phyloP scores from a whole-genome alignment of 2,888 invertebrate genomes.

The Lissocephala sabroskyi region DNA sequence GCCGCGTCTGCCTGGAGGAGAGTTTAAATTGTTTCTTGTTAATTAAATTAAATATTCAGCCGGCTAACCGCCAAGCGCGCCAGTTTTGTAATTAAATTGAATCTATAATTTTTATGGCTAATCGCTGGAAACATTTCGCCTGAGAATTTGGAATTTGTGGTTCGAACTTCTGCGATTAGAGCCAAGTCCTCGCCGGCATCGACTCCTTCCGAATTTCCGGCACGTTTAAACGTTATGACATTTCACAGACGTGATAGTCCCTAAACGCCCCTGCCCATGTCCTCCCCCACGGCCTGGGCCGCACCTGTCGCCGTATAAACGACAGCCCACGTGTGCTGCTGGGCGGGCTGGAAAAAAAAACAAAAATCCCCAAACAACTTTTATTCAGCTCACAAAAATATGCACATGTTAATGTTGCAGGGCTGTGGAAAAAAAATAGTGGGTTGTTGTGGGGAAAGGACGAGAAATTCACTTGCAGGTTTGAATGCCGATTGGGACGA shows the following conservation, averaged over 20 bases:
- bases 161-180: slow-evolving; percentile 19
- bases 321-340: slow-evolving; percentile 21
- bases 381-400: slow-evolving; percentile 24
- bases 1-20: slow-evolving; percentile 2
- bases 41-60: slow-evolving; percentile 71
- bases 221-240: slow-evolving; percentile 69
- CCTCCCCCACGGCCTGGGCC: slow-evolving; percentile 41
- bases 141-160: slow-evolving; percentile 53
- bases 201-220: slow-evolving; percentile 52
- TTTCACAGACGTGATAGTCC: slow-evolving; percentile 59
- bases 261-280: slow-evolving; percentile 26
- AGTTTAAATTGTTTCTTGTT: slow-evolving; percentile 66
- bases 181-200: no score
- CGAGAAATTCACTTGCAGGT: slow-evolving; percentile 64
- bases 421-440: slow-evolving; percentile 8
- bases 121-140: slow-evolving; percentile 40
- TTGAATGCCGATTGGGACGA: slow-evolving; percentile 61
- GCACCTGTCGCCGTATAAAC: slow-evolving; percentile 61
- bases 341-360: slow-evolving; percentile 20
- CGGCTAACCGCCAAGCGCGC: slow-evolving; percentile 32
- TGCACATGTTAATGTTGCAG: slow-evolving; percentile 23
- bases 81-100: slow-evolving; percentile 67
- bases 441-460: no score
- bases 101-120: slow-evolving; percentile 70
- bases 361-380: slow-evolving; percentile 24